Conservation (phyloP, 2,113 vertebrate genomes). For the Mesitornis unicolor region DNA sequence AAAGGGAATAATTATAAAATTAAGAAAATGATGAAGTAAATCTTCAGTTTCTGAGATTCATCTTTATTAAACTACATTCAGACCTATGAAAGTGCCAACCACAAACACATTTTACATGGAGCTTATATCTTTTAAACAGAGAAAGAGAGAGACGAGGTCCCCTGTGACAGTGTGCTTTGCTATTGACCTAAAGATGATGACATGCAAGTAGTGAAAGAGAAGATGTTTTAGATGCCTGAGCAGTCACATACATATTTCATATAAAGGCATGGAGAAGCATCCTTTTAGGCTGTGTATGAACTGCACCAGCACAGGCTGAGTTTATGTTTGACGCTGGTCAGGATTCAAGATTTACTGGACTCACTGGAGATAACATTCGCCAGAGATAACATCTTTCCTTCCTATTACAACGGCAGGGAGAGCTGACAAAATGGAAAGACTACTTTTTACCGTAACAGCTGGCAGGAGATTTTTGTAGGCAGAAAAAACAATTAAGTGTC, state of each 20-base stretch:
- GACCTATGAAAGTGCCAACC: neutral
- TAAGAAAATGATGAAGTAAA: neutral
- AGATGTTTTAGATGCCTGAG: neutral
- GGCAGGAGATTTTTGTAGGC: conserved; percentile 7
- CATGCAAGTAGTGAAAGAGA: neutral
- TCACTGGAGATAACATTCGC: neutral
- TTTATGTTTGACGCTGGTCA: neutral
- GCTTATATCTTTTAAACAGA: neutral
- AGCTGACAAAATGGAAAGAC: neutral
- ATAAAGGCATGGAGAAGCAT: neutral
- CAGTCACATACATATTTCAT: conserved; percentile 9
- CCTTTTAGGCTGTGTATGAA: neutral
- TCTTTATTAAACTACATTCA: neutral
- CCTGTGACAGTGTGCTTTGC: neutral
- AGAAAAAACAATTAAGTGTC: conserved; percentile 1
- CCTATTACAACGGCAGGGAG: neutral
- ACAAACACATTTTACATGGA: neutral
- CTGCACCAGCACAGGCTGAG: neutral
- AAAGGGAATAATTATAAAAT: neutral
- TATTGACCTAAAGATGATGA: neutral
- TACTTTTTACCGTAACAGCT: neutral
- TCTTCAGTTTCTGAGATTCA: neutral
- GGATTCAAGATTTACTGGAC: neutral
- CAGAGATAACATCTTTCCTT: neutral
- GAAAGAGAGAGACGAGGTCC: neutral